These are phyloP conservation scores for Sphaeramia orbicularis DNA, from an alignment of 2,797 vertebrate species.

Conservation along the genomic window DNA sequence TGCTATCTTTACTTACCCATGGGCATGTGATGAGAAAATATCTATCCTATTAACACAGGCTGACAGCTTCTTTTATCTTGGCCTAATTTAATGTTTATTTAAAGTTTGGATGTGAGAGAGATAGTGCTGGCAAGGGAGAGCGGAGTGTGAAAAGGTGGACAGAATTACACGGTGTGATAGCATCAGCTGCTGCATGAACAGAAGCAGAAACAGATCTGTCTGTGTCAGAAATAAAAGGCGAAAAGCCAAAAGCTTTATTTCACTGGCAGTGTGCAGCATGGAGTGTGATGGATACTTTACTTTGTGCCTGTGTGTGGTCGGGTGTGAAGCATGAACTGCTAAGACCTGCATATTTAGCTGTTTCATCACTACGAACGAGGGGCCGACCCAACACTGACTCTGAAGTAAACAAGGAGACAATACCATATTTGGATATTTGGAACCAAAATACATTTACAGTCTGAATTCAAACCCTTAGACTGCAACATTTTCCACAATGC, in stretches of 20 bases:
- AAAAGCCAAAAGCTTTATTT: slow-evolving; percentile 50
- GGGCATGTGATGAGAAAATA: slow-evolving; percentile 59
- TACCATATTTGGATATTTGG: no score
- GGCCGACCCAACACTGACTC: no score
- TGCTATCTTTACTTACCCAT: slow-evolving; percentile 50
- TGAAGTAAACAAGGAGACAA: no score
- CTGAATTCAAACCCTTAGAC: no score
- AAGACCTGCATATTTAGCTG: slow-evolving; percentile 5
- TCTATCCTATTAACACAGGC: slow-evolving; percentile 62
- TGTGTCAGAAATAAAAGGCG: slow-evolving; percentile 61
- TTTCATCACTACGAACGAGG: background rate
- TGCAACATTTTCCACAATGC: no score
- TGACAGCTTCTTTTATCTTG: slow-evolving; percentile 72
- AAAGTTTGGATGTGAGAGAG: slow-evolving; percentile 64
- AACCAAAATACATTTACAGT: no score
- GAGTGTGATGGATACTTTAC: slow-evolving; percentile 15
- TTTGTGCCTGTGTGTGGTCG: slow-evolving; percentile 3
- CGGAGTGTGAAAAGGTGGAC: slow-evolving; percentile 59
- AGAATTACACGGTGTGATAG: slow-evolving; percentile 60
- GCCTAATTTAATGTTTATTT: slow-evolving; percentile 80
- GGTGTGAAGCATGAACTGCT: slow-evolving; percentile 12
- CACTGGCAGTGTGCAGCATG: background rate
- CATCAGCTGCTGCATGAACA: slow-evolving; percentile 51
- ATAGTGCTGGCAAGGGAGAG: slow-evolving; percentile 28
- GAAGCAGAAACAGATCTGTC: slow-evolving; percentile 46